phyloP scores from a whole-genome alignment of 1,140 invertebrate species.

The Drosophila erecta region DNA sequence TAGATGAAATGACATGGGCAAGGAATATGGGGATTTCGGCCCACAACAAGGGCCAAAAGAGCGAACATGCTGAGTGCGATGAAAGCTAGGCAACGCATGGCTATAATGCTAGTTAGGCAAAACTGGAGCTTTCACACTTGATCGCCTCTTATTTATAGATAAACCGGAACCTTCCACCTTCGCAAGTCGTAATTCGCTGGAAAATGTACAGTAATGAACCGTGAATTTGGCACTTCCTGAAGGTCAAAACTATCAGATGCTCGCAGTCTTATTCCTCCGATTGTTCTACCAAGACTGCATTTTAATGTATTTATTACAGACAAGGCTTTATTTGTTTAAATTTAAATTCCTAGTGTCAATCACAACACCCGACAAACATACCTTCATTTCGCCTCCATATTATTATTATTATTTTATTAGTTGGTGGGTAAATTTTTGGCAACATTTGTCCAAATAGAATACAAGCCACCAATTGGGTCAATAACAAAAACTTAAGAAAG shows the following conservation, averaged over 20 bases:
- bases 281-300: neutral
- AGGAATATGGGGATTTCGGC: neutral
- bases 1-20: slow-evolving; percentile 63
- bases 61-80: slow-evolving; percentile 44
- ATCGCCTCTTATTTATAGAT: slow-evolving; percentile 55
- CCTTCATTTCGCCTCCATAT: too few relatives aligned
- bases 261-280: neutral
- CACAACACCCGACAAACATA: too few relatives aligned
- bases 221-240: neutral
- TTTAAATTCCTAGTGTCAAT: too few relatives aligned
- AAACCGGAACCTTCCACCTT: neutral
- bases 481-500: slow-evolving; percentile 20
- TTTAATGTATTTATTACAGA: neutral
- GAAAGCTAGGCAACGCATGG: slow-evolving; percentile 58
- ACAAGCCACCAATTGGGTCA: slow-evolving; percentile 44
- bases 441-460: slow-evolving; percentile 45
- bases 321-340: neutral
- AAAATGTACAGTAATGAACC: slow-evolving; percentile 1
- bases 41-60: slow-evolving; percentile 26
- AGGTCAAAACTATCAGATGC: neutral
- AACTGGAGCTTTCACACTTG: slow-evolving; percentile 46
- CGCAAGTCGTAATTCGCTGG: slow-evolving; percentile 1
- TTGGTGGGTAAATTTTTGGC: slow-evolving; percentile 14
- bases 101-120: slow-evolving; percentile 29
- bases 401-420: slow-evolving; percentile 22